These are phyloP conservation scores for Plebejus argus DNA, from an alignment of 2,888 invertebrate genomes.

Conservation along the genomic window DNA sequence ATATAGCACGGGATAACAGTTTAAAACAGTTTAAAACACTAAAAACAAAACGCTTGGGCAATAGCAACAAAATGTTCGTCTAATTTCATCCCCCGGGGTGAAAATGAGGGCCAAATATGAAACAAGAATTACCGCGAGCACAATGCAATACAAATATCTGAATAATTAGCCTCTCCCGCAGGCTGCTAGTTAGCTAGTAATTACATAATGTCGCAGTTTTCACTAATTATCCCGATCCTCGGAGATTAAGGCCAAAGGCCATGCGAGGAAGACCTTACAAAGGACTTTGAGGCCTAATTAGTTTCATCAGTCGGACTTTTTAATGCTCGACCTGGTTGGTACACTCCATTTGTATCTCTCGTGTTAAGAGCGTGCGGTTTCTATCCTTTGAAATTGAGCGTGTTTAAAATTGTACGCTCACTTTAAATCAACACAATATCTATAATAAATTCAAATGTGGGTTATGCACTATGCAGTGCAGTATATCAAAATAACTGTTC, in stretches of 20 bases:
- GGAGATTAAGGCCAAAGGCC: conserved; percentile 14
- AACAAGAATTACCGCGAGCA: not conserved
- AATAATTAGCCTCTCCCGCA: conserved; percentile 6
- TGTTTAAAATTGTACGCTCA: not conserved
- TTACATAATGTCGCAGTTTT: conserved; percentile 21
- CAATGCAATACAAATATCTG: conserved; percentile 14
- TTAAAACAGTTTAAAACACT: not conserved
- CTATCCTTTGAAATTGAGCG: not conserved
- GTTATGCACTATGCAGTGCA: too few relatives aligned
- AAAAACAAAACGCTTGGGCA: not conserved
- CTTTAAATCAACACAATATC: not conserved
- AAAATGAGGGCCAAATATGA: not conserved
- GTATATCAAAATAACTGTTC: too few relatives aligned
- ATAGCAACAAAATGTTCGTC: not conserved
- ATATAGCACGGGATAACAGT: not conserved
- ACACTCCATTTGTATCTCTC: not conserved
- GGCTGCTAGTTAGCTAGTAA: conserved; percentile 1
- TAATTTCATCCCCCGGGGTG: not conserved
- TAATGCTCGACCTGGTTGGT: conserved; percentile 1
- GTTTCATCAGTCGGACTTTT: conserved; percentile 13
- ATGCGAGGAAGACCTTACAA: not conserved
- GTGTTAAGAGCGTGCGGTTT: not conserved
- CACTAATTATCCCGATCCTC: conserved; percentile 17
- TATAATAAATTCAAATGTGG: too few relatives aligned
- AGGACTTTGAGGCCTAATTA: conserved; percentile 19